phyloP scores from a whole-genome alignment of 2,797 vertebrate species.

The Pangasius krempfi region DNA sequence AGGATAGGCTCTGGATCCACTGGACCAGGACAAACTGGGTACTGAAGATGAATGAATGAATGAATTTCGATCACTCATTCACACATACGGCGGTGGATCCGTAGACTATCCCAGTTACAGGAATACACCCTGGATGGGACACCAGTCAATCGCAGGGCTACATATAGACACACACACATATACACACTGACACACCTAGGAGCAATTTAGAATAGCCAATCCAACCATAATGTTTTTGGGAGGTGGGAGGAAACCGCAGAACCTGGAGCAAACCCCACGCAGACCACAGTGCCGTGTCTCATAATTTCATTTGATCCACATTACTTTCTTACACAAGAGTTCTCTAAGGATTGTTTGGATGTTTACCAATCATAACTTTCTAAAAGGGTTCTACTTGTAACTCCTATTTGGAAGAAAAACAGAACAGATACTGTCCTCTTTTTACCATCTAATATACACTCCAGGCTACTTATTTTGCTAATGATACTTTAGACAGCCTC shows the following conservation, averaged over 20 bases:
- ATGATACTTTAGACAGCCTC: not conserved
- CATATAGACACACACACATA: not conserved
- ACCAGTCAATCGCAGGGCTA: not conserved
- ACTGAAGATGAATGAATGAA: not conserved
- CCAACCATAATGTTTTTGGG: not conserved
- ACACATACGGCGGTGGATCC: not conserved
- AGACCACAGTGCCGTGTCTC: not conserved
- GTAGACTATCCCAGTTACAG: not conserved
- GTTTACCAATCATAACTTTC: not conserved
- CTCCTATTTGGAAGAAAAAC: not conserved
- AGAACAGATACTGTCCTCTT: not conserved
- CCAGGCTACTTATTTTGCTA: not conserved
- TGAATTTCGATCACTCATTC: not conserved
- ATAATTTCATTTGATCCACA: conserved; percentile 6
- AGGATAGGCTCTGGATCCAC: not conserved
- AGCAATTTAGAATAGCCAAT: not conserved
- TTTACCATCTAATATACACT: not conserved
- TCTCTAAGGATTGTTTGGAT: not conserved
- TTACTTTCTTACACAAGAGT: not conserved
- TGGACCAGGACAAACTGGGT: no score
- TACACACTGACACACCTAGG: not conserved
- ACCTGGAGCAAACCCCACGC: not conserved
- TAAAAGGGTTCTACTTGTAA: not conserved
- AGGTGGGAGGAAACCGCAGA: not conserved
- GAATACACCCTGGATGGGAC: not conserved